phyloP scores from a whole-genome alignment of 1,140 invertebrate genomes.

The Bombus pascuorum region DNA sequence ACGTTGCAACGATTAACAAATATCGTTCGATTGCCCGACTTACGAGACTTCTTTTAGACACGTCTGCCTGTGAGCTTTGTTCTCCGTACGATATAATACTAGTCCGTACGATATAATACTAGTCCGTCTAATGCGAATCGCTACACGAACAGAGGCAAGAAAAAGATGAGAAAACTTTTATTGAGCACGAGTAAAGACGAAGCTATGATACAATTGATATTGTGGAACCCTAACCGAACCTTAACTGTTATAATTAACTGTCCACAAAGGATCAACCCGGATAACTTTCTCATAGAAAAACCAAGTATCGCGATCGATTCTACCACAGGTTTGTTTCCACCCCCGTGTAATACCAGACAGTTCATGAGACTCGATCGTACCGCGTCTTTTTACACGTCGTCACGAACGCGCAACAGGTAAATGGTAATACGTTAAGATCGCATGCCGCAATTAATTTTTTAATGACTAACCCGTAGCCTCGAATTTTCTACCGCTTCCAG shows the following conservation, averaged over 20 bases:
- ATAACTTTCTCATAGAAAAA: no score
- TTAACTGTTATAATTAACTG: no score
- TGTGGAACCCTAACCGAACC: no score
- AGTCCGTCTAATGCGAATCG: neutral
- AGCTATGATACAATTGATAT: no score
- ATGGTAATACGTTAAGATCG: constrained; percentile 64
- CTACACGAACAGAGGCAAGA: fast-evolving
- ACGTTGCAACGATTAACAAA: constrained; percentile 50
- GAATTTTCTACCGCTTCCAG: neutral
- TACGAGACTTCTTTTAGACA: neutral
- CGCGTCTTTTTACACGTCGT: constrained; percentile 54
- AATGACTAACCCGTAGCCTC: constrained; percentile 22
- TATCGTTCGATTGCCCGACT: constrained; percentile 30
- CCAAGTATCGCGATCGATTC: no score
- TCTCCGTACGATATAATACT: neutral
- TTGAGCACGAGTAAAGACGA: neutral
- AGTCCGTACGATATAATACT: neutral
- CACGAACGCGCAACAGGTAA: constrained; percentile 72
- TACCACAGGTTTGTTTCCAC: neutral
- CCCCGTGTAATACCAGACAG: neutral
- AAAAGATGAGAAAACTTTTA: neutral
- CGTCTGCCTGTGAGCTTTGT: neutral
- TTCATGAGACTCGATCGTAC: constrained; percentile 8
- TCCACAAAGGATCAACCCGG: no score
- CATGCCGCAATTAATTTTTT: constrained; percentile 71